These are phyloP conservation scores for Theocolax elegans DNA, from an alignment of 1,140 invertebrate species.

Conservation along the genomic window DNA sequence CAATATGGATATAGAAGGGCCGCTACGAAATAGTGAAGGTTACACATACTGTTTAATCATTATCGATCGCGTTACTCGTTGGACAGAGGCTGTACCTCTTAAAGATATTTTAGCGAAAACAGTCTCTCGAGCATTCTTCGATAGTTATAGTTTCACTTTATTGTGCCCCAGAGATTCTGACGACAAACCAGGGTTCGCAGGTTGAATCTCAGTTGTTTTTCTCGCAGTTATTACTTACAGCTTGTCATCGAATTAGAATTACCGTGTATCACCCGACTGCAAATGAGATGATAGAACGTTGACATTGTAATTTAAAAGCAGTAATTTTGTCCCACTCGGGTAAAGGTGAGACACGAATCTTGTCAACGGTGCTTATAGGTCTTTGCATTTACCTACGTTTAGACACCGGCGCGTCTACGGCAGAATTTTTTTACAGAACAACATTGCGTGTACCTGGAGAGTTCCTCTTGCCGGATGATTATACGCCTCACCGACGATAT, in stretches of 20 bases:
- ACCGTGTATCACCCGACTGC: neutral
- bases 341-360: neutral
- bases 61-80: conserved; percentile 3
- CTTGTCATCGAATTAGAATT: neutral
- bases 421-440: conserved; percentile 6
- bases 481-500: neutral
- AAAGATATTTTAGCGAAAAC: neutral
- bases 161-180: neutral
- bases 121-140: neutral
- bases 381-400: neutral
- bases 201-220: conserved; percentile 11
- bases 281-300: conserved; percentile 19
- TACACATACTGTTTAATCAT: neutral
- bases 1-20: conserved; percentile 3
- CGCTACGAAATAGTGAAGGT: neutral
- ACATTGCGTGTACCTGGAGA: conserved; percentile 3
- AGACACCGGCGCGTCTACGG: neutral
- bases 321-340: conserved; percentile 8
- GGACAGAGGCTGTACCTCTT: conserved; percentile 11
- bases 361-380: neutral
- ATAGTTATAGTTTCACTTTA: conserved; percentile 14
- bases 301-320: conserved; percentile 1
- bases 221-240: neutral
- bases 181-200: conserved; percentile 9
- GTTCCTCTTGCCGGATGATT: no score